Percentiles rank a stretch among this genome's conserved stretches.
Conservation (phyloP, 2,888 invertebrate genomes). For the Anarsia innoxiella region DNA sequence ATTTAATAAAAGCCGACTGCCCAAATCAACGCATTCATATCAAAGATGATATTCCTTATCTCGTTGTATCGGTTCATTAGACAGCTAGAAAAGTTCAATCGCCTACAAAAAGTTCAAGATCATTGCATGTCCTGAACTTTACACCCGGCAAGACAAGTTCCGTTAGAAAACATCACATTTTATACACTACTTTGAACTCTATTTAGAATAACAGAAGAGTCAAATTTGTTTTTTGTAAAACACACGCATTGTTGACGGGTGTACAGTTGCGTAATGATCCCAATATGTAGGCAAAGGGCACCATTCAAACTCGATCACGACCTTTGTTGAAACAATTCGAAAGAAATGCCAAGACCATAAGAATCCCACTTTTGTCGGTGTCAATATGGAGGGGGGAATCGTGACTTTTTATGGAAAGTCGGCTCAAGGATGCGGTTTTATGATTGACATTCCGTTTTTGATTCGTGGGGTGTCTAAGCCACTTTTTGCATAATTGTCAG, state of each 20-base stretch:
- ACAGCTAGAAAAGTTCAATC: slow-evolving; percentile 7
- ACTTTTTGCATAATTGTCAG: too few species aligned
- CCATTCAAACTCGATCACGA: slow-evolving; percentile 36
- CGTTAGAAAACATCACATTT: too few species aligned
- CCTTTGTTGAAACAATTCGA: slow-evolving; percentile 34
- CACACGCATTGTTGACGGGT: not conserved
- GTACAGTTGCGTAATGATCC: slow-evolving; percentile 8
- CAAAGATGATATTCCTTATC: slow-evolving; percentile 5
- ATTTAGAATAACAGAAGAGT: too few species aligned
- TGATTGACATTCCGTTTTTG: not conserved
- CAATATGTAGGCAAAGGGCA: slow-evolving; percentile 17
- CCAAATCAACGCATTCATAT: not conserved
- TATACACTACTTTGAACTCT: too few species aligned
- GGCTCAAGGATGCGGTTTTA: not conserved
- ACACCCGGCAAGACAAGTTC: not conserved
- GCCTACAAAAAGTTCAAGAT: slow-evolving; percentile 14
- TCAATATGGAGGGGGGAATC: slow-evolving; percentile 5
- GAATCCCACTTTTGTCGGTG: slow-evolving; percentile 13
- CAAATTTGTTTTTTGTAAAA: not conserved
- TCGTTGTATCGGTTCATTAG: slow-evolving; percentile 11
- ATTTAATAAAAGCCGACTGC: too few species aligned
- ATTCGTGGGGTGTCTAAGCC: too few species aligned
- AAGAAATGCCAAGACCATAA: slow-evolving; percentile 46
- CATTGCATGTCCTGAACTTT: slow-evolving; percentile 4
- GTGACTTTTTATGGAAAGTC: slow-evolving; percentile 5